Percentiles rank a stretch among this genome's conserved stretches.
phyloP scores from a whole-genome alignment of 2,113 vertebrate genomes.

The Nesogale talazaci region DNA sequence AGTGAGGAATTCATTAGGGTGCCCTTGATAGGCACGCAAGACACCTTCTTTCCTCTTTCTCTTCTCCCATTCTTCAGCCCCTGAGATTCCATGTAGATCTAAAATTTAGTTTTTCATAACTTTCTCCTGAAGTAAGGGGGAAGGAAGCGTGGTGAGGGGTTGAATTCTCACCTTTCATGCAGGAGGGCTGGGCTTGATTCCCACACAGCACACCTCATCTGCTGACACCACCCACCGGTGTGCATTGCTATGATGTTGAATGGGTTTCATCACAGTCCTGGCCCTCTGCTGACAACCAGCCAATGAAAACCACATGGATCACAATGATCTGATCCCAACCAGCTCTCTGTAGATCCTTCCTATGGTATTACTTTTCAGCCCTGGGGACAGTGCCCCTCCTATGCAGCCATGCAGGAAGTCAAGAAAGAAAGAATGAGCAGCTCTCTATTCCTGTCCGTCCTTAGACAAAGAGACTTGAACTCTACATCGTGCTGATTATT shows the following conservation, averaged over 20 bases:
- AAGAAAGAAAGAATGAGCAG: background rate
- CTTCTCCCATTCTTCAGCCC: background rate
- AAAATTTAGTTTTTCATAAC: background rate
- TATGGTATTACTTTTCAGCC: slow-evolving; percentile 1
- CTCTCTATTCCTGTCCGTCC: background rate
- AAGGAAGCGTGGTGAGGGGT: background rate
- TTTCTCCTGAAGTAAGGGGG: background rate
- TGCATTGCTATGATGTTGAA: background rate
- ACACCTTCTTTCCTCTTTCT: background rate
- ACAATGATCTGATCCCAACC: background rate
- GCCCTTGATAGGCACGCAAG: background rate
- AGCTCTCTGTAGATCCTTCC: background rate
- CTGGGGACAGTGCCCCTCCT: background rate
- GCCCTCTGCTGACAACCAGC: background rate
- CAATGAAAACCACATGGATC: background rate
- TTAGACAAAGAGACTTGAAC: background rate
- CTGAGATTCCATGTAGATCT: background rate
- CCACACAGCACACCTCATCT: background rate
- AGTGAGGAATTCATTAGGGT: background rate
- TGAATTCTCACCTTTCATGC: background rate
- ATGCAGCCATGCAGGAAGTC: background rate
- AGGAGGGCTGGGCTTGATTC: background rate
- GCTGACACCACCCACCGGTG: background rate
- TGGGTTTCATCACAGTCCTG: background rate
- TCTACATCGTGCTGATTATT: background rate